Evolutionary conservation across 2,888 invertebrate species (phyloP).

Genomic region (Idaea dimidiata): DNA sequence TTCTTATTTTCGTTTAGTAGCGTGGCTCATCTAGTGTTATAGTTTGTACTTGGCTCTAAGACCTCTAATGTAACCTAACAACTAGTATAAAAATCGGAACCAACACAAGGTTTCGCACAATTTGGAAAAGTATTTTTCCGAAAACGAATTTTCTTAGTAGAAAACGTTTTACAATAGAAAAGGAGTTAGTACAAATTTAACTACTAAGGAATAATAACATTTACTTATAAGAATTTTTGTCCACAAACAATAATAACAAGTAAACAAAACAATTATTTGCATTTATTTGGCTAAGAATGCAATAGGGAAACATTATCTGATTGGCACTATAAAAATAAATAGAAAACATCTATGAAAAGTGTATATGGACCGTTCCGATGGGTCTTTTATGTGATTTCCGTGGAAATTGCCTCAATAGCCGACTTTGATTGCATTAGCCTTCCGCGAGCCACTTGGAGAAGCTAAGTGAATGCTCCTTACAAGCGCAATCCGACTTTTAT

Average conservation of each 20-base stretch:
- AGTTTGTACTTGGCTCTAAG: no score
- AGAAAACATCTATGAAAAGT: conserved; percentile 44
- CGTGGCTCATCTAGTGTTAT: no score
- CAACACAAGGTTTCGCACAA: no score
- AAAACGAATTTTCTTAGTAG: no score
- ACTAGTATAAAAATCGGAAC: no score
- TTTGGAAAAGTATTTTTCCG: no score
- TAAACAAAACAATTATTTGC: conserved; percentile 23
- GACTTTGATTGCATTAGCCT: conserved; percentile 54
- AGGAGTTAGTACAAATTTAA: no score
- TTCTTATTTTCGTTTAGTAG: no score
- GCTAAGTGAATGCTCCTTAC: conserved; percentile 40
- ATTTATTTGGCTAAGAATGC: conserved; percentile 18
- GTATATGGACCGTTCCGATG: conserved; percentile 34
- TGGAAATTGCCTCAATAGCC: conserved; percentile 55
- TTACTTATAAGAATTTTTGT: no score
- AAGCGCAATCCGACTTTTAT: conserved; percentile 40
- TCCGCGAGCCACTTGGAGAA: conserved; percentile 38
- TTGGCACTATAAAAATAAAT: conserved; percentile 40
- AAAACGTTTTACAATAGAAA: no score
- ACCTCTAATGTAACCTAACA: no score
- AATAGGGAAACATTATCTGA: conserved; percentile 25
- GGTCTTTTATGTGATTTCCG: conserved; percentile 55
- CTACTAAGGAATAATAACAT: no score
- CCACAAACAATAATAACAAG: not conserved